phyloP scores from a whole-genome alignment of 2,113 vertebrate genomes.

The Prinia subflava region DNA sequence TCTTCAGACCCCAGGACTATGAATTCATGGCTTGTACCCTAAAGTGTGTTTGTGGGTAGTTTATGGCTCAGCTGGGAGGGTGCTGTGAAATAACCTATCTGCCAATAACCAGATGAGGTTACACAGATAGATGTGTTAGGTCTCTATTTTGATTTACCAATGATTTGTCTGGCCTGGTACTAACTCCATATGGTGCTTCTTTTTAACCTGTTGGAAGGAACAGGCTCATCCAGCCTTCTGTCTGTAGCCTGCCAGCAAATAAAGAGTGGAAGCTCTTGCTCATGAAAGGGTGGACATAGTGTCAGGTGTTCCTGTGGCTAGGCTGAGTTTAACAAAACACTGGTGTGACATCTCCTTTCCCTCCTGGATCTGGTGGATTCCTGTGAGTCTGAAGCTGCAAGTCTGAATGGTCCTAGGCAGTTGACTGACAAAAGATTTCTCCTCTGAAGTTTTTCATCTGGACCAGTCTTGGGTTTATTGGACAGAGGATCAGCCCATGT shows the following conservation, averaged over 20 bases:
- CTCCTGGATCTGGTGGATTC: neutral
- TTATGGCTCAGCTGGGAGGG: neutral
- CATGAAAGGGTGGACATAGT: neutral
- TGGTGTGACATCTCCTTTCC: neutral
- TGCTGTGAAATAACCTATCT: conserved; percentile 33
- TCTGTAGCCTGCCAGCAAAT: neutral
- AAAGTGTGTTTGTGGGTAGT: neutral
- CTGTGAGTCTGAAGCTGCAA: neutral
- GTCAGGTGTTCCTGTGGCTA: neutral
- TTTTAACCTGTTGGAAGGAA: neutral
- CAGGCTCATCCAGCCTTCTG: neutral
- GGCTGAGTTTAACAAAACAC: neutral
- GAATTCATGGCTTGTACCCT: neutral
- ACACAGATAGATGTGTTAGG: neutral
- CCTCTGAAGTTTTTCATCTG: neutral
- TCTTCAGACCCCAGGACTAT: neutral
- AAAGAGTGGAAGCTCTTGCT: neutral
- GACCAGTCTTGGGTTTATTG: neutral
- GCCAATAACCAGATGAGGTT: conserved; percentile 14
- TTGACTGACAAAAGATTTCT: neutral
- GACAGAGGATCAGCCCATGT: neutral
- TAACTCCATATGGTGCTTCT: neutral
- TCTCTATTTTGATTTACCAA: neutral
- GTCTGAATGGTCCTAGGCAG: neutral
- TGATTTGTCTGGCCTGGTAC: neutral